Evolutionary conservation across 2,888 invertebrate genomes (phyloP).

Genomic region (Doris montereyensis): DNA sequence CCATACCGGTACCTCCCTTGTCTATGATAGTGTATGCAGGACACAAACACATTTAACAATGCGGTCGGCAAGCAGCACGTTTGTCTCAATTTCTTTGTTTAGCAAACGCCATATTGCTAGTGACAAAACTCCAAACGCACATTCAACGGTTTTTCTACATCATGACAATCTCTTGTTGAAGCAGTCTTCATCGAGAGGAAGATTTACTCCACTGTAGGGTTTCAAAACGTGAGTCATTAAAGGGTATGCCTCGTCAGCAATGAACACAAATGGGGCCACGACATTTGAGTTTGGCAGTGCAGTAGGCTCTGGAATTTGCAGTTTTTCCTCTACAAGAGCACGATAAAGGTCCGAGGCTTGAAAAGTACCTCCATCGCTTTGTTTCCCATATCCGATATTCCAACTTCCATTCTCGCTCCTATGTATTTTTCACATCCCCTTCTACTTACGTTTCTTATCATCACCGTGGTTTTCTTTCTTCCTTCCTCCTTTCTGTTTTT

Average conservation of each 20-base stretch:
- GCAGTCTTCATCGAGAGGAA: neutral
- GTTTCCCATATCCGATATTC: neutral
- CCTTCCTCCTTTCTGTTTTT: too few relatives aligned
- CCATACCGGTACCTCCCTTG: too few relatives aligned
- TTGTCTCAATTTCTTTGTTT: neutral
- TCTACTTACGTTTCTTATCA: too few relatives aligned
- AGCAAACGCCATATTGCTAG: too few relatives aligned
- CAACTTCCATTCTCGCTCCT: too few relatives aligned
- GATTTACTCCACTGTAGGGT: neutral
- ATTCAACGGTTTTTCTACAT: neutral
- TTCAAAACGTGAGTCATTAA: neutral
- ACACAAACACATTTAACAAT: too few relatives aligned
- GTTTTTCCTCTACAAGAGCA: neutral
- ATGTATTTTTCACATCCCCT: too few relatives aligned
- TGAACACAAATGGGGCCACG: too few relatives aligned
- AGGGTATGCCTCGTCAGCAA: neutral
- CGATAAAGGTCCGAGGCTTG: neutral
- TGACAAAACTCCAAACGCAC: too few relatives aligned
- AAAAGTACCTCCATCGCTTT: neutral
- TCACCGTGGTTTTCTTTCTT: too few relatives aligned
- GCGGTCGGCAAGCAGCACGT: neutral
- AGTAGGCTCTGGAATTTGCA: neutral
- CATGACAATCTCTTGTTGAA: too few relatives aligned
- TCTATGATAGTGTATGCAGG: too few relatives aligned
- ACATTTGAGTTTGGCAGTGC: neutral